phyloP scores from a whole-genome alignment of 2,797 vertebrate species.

The Spinus pinus region DNA sequence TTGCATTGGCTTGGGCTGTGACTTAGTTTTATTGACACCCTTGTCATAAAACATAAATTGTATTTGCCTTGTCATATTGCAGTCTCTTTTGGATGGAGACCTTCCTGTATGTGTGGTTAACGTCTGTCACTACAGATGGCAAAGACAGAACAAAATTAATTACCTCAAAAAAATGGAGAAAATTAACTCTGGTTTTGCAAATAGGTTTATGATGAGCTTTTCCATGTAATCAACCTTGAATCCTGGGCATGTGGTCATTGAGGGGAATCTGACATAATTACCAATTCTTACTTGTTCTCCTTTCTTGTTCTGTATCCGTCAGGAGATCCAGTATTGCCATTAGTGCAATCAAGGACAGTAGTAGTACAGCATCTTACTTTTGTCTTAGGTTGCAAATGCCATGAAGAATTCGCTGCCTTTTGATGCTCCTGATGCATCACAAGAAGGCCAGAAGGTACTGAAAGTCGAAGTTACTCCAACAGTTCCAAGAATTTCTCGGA shows the following conservation, averaged over 20 bases:
- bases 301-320: background rate
- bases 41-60: background rate
- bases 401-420: constrained; percentile 96
- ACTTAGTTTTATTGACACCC: background rate
- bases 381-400: constrained; percentile 91
- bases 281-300: background rate
- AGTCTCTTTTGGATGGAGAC: background rate
- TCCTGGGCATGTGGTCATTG: background rate
- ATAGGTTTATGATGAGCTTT: background rate
- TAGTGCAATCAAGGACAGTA: background rate
- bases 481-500: constrained; percentile 92
- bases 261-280: background rate
- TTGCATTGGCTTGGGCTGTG: background rate
- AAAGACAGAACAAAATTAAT: background rate
- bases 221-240: background rate
- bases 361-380: constrained; percentile 12
- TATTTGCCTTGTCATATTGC: background rate
- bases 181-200: background rate
- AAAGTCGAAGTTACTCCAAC: constrained; percentile 97
- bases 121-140: background rate
- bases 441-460: constrained; percentile 90
- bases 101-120: background rate
- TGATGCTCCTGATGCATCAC: constrained; percentile 85
- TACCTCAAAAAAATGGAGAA: background rate
- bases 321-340: background rate